Evolutionary conservation across 2,113 vertebrate genomes (phyloP), one percentile per base, ranked within the genome.

Genomic region (Oplegnathus fasciatus): DNA sequence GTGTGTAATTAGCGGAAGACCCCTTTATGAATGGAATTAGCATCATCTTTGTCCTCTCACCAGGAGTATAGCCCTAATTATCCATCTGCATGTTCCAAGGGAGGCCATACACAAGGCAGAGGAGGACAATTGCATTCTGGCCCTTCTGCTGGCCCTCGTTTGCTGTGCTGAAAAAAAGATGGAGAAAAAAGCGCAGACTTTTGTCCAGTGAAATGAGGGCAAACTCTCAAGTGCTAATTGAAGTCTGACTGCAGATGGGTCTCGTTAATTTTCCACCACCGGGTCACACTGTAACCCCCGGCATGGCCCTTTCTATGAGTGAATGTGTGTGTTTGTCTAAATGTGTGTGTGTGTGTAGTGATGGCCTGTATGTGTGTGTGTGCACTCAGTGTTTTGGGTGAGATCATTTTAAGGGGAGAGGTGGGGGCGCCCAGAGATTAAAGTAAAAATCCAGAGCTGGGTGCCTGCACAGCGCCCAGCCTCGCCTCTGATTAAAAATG

Each of bases 401-500:
- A 84, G 84, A 89, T 84, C 37, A 72, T 79, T 87, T 77, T 61
- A 54, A 87, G 78, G 72, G 89, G 60, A 87, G 66, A 75, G 68
- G 58, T 58, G 82, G 79, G 84, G 88, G 84, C 14, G 61, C 67
- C 87, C 66, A 32, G 64, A 93, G 94, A 95, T 95, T 93, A 94
- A 95, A 96, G 95, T 89, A 67, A 71, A 66, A 90, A 94, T 93
- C 94, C 94, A 94, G 87, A 90, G 90, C 91, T 90, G 90, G 96
- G 96, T 94, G 93, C 89, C 94, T 89, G 90, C 66, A 92, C 95
- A 92, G 95, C 76, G 68, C 95, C 96, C 82, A 44, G 86, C 82
- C 70, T 92, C 93, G 95, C 95, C 94, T 89, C 96, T 97, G 96
- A 98, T 97, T 97, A 97, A 96, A 97, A 96, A 97, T 98, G 97